Evolutionary conservation across 2,888 invertebrate species (phyloP), one percentile per base, ranked within the genome.

Genomic region (Synanthedon andrenaeformis): DNA sequence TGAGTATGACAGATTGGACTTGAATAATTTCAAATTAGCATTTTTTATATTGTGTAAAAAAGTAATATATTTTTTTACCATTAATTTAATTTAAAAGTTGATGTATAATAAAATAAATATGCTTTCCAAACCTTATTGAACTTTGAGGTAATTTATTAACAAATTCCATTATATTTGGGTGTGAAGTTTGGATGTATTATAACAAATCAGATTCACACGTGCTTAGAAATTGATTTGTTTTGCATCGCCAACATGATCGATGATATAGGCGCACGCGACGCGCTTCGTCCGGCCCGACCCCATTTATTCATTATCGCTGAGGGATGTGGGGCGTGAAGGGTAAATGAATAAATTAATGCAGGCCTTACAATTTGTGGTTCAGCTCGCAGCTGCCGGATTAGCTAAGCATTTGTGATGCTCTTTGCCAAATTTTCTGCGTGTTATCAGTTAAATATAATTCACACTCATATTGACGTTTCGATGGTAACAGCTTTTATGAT

Each of bases 281-380:
- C 64, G 66, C 62, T 66, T 59, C 62, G 35, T 35, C 35, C 35
- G 35, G 10, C 8, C 64, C 70, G 70, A 68, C 69, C 77, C 79
- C 72, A 76, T 70, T 59, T 58, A 58, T 59, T 69, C 65, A 64
- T 66, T 49, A 63, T 62, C 57, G 63, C 59, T 62, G 62, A 61
- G 63, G 67, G 73, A 76, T 79, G 76, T 77, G 67, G 80, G 86
- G 86, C 86, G 87, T 82, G 85, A 84, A 82, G 85, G 81, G 83
- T 79, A 78, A 74, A 82, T 82, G 78, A 83, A 84, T 85, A 84
- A 76, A 79, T 82, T 80, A 79, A 79, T 74, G 70, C 60, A 62
- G 69, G 64, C 67, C 72, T 72, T 70, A 72, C 70, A 75, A 75
- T 70, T 72, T 65, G 62, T 63, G 64, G 65, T 69, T 63, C 62